Conservation (phyloP, 2,113 vertebrate genomes). For the Sorex araneus region DNA sequence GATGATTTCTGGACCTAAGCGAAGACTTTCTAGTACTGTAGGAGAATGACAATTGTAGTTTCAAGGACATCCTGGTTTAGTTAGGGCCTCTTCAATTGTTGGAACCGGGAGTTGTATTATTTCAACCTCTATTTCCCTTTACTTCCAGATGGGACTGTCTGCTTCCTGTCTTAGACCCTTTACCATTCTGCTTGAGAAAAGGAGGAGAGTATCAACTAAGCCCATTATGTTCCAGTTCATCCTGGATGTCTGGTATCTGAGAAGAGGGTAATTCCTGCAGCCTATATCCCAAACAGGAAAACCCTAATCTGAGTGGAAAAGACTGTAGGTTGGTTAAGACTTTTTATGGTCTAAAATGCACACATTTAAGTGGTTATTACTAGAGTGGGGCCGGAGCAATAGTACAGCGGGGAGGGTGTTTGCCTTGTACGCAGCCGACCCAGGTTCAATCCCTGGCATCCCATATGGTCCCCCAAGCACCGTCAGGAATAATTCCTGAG, state of each 20-base stretch:
- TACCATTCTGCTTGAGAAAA: not conserved
- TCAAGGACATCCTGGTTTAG: not conserved
- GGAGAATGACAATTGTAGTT: not conserved
- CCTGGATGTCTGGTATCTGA: not conserved
- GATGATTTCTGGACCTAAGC: too few species aligned
- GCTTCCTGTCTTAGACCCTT: not conserved
- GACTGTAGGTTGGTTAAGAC: not conserved
- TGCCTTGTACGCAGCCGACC: too few species aligned
- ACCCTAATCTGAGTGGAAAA: not conserved
- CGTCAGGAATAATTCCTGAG: too few species aligned
- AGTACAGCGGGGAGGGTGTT: too few species aligned
- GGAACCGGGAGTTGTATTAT: not conserved
- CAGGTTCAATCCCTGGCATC: too few species aligned
- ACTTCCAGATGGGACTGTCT: not conserved
- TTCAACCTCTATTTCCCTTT: not conserved
- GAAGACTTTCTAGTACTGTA: not conserved
- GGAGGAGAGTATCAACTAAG: not conserved
- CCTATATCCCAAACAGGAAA: slow-evolving; percentile 9
- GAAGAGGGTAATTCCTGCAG: not conserved
- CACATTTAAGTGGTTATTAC: not conserved
- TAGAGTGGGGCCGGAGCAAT: not conserved
- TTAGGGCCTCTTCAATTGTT: not conserved
- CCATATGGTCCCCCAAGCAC: too few species aligned
- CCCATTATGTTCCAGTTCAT: not conserved
- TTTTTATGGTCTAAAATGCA: not conserved